phyloP scores from a whole-genome alignment of 2,888 invertebrate genomes.

The Sceliomorpha sp. region DNA sequence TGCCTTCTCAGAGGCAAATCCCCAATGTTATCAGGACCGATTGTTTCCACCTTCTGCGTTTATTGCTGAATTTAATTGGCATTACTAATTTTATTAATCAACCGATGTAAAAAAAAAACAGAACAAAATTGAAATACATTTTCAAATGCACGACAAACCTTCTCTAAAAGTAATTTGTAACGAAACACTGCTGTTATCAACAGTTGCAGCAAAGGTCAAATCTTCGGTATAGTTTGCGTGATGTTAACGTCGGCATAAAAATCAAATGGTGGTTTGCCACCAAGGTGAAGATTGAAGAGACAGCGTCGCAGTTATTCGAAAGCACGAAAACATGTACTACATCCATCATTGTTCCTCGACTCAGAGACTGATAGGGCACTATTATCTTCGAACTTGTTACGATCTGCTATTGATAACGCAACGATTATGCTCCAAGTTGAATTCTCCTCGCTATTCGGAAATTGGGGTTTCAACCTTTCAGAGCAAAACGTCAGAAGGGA shows the following conservation, averaged over 20 bases:
- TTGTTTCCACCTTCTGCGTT: too few relatives aligned
- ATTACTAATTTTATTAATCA: too few relatives aligned
- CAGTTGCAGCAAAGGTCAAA: slow-evolving; percentile 47
- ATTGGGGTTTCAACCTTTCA: slow-evolving; percentile 75
- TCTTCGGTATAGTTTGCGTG: slow-evolving; percentile 48
- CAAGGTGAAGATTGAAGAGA: slow-evolving; percentile 57
- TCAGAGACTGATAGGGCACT: slow-evolving; percentile 76
- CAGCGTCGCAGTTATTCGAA: slow-evolving; percentile 43
- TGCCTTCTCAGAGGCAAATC: too few relatives aligned
- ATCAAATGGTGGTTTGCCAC: slow-evolving; percentile 28
- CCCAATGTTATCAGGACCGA: too few relatives aligned
- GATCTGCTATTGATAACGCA: slow-evolving; percentile 79
- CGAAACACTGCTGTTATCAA: too few relatives aligned
- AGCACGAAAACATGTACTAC: slow-evolving; percentile 72
- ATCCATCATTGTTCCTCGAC: slow-evolving; percentile 78
- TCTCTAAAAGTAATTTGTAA: too few relatives aligned
- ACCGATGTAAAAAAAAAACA: too few relatives aligned
- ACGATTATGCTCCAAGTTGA: slow-evolving; percentile 71
- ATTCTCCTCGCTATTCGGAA: slow-evolving; percentile 72
- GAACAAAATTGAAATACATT: too few relatives aligned
- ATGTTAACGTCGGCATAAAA: slow-evolving; percentile 45
- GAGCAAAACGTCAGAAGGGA: slow-evolving; percentile 66
- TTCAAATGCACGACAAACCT: too few relatives aligned
- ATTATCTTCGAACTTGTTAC: slow-evolving; percentile 79
- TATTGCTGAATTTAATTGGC: too few relatives aligned